Evolutionary conservation across 2,113 vertebrate genomes (phyloP), one percentile per base, ranked within the genome.

Genomic region (Prunella himalayana): DNA sequence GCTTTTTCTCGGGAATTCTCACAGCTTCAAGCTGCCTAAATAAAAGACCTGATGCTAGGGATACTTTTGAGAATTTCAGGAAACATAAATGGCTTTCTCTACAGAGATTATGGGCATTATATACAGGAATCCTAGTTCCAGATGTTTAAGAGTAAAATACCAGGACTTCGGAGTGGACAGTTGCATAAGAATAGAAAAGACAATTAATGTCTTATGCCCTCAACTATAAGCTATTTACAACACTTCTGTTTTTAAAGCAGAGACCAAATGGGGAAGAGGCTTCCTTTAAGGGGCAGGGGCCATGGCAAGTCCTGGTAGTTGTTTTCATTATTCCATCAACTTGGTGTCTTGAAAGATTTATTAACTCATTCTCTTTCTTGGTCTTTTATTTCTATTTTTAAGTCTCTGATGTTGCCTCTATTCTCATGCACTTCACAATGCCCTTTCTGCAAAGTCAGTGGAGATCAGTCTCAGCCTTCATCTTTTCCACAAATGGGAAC

Each of bases 331-430:
- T 84, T 81, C 56, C 77, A 82, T 57, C 83, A 86, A 24, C 60
- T 83, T 59, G 42, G 44, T 91, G 72, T 88, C 92, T 86, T 96
- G 86, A 86, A 94, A 94, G 86, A 86, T 96, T 95, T 94, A 94
- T 95, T 88, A 95, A 92, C 68, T 96, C 81, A 54, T 91, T 95
- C 92, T 91, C 56, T 94, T 90, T 80, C 89, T 83, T 80, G 50
- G 41, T 77, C 76, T 92, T 90, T 90, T 82, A 95, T 87, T 95
- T 96, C 86, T 92, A 60, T 93, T 95, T 93, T 90, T 82, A 85
- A 95, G 50, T 81, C 54, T 88, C 64, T 83, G 65, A 90, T 81
- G 80, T 86, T 94, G 86, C 80, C n/a, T 92, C 66, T 86, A 56
- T 92, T 95, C 83, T 92, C 72, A 94, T 41, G 71, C 68, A 86